Evolutionary conservation across 2,113 vertebrate genomes (phyloP).

Genomic region (Rhadina sibilatrix): DNA sequence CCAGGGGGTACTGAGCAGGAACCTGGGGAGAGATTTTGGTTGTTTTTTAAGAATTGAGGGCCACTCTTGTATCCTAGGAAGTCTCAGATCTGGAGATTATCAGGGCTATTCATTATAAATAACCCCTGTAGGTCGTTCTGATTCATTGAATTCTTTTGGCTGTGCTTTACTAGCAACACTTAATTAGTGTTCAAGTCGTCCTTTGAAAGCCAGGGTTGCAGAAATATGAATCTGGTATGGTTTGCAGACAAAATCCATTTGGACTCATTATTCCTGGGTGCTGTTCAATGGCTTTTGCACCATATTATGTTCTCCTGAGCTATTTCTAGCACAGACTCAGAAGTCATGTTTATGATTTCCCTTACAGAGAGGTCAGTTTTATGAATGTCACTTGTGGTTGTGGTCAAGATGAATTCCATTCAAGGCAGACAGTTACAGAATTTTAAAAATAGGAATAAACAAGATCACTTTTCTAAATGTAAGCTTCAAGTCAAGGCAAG

Average conservation of each 20-base stretch:
- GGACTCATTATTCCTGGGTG: conserved; percentile 10
- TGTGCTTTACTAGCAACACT: neutral
- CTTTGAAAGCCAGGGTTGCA: conserved; percentile 15
- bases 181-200: neutral
- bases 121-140: neutral
- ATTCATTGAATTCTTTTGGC: neutral
- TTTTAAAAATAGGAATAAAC: neutral
- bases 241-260: conserved; percentile 12
- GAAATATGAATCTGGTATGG: neutral
- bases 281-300: neutral
- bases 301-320: neutral
- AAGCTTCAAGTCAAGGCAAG: neutral
- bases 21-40: neutral
- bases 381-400: neutral
- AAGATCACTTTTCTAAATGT: neutral
- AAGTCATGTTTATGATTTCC: neutral
- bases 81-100: neutral
- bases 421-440: neutral
- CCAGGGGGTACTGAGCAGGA: neutral
- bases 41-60: neutral
- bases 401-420: neutral
- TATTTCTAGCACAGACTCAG: neutral
- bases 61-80: neutral
- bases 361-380: neutral
- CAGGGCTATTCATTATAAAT: neutral